Conservation (phyloP, 2,888 invertebrate genomes). For the Netelia fuscicornis region DNA sequence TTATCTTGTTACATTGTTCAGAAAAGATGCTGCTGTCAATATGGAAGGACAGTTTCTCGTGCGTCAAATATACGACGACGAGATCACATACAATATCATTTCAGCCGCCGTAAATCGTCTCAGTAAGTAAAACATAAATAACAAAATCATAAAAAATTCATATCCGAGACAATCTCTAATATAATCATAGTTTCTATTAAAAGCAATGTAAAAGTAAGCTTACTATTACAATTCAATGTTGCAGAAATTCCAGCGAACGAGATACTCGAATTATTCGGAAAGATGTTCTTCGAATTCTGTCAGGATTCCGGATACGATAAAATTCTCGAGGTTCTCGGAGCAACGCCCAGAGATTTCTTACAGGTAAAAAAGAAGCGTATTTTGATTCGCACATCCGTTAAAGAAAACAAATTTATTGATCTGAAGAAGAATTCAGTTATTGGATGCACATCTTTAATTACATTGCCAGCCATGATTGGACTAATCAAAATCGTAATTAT, state of each 20-base stretch:
- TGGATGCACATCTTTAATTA: too few species aligned
- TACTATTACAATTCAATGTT: slow-evolving; percentile 71
- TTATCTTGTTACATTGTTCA: slow-evolving; percentile 84
- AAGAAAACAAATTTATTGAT: too few species aligned
- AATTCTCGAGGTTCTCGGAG: slow-evolving; percentile 96
- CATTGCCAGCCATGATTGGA: too few species aligned
- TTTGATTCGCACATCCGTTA: too few species aligned
- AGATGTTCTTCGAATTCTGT: slow-evolving; percentile 98
- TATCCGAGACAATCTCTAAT: not conserved
- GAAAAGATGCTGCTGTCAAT: slow-evolving; percentile 95
- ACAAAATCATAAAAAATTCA: not conserved
- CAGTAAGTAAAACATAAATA: slow-evolving; percentile 87
- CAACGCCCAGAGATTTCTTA: slow-evolving; percentile 97
- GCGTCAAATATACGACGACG: slow-evolving; percentile 97
- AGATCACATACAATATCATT: slow-evolving; percentile 97
- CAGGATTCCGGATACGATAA: slow-evolving; percentile 99
- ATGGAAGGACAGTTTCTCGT: slow-evolving; percentile 99
- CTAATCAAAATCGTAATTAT: too few species aligned
- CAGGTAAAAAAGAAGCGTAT: slow-evolving; percentile 87
- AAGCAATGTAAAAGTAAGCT: not conserved
- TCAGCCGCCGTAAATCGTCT: slow-evolving; percentile 96
- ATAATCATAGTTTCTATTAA: not conserved
- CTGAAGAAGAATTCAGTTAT: too few species aligned
- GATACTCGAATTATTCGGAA: slow-evolving; percentile 96
- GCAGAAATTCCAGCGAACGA: slow-evolving; percentile 95